Percentiles rank a stretch among this genome's conserved stretches.
Conservation (phyloP, 1,140 invertebrate genomes). For the Periplaneta americana region DNA sequence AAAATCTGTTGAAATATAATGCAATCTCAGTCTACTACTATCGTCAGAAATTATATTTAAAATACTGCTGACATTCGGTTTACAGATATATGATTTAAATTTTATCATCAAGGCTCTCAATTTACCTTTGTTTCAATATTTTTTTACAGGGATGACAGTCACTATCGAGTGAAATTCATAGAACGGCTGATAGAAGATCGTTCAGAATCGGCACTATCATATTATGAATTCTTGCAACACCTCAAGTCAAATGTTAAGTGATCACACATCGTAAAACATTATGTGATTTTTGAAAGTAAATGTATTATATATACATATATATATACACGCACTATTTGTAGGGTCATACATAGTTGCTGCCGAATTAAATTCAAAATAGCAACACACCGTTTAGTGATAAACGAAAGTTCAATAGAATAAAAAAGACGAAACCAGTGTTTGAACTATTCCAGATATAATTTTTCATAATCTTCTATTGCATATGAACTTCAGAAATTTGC, state of each 20-base stretch:
- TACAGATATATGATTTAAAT: too few relatives aligned
- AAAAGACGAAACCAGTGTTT: neutral
- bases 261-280: constrained; percentile 1
- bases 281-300: neutral
- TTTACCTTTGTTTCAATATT: constrained; percentile 15
- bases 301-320: neutral
- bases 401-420: neutral
- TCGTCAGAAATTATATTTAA: too few relatives aligned
- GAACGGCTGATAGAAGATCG: constrained; percentile 91
- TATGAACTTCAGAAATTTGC: neutral
- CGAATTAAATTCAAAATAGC: neutral
- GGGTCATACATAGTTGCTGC: neutral
- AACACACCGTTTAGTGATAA: neutral
- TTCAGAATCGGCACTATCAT: constrained; percentile 88
- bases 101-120: too few relatives aligned
- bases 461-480: neutral
- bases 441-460: neutral
- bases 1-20: too few relatives aligned
- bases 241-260: constrained; percentile 87
- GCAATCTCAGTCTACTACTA: too few relatives aligned
- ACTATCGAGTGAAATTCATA: constrained; percentile 72
- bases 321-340: neutral
- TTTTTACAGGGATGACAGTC: constrained; percentile 84
- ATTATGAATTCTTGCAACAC: constrained; percentile 97
- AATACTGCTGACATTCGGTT: too few relatives aligned